These are phyloP conservation scores for Nemopilema nomurai DNA, from an alignment of 30 jellyfish, hydroid and myxozoan genomes.

Conservation along the genomic window DNA sequence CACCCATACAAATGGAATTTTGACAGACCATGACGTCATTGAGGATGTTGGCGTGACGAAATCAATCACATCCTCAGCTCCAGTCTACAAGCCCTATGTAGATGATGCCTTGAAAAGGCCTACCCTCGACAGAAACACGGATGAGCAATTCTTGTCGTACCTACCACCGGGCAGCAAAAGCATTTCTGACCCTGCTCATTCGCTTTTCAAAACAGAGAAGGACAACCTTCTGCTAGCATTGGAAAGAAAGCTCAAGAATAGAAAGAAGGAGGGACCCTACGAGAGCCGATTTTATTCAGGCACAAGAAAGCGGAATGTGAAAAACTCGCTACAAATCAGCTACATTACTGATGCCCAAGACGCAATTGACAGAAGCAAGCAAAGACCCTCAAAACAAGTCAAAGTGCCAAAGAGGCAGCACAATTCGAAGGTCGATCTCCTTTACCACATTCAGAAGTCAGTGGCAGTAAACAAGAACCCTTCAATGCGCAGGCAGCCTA, in stretches of 20 bases:
- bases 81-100: background rate
- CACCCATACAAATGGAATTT: constrained; percentile 57
- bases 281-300: background rate
- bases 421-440: background rate
- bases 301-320: background rate
- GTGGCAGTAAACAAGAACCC: background rate
- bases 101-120: background rate
- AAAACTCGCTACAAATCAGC: background rate
- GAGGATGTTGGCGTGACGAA: constrained; percentile 7
- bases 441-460: background rate
- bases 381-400: background rate
- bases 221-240: background rate
- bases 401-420: background rate
- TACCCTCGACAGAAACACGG: background rate
- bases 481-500: background rate
- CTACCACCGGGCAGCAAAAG: background rate
- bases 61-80: background rate
- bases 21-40: constrained; percentile 62
- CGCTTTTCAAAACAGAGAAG: background rate
- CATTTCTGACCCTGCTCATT: no score
- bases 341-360: background rate
- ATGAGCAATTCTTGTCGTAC: background rate
- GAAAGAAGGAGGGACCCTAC: background rate
- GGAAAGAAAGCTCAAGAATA: background rate
- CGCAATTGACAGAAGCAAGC: background rate